Conservation (phyloP, 2,113 vertebrate genomes). For the Poeciliopsis retropinna region DNA sequence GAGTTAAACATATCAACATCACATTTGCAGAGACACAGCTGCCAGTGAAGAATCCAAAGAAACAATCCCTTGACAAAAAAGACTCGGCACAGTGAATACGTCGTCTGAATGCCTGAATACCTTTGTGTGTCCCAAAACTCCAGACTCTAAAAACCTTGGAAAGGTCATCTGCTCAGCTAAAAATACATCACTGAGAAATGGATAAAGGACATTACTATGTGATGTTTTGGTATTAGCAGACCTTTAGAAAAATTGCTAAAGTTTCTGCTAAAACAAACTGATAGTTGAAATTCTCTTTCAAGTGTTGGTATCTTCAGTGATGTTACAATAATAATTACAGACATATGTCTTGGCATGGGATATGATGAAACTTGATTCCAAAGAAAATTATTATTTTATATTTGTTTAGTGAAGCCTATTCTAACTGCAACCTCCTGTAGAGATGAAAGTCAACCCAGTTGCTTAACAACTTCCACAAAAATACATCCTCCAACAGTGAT, state of each 20-base stretch:
- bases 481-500: no score
- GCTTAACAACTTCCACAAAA: no score
- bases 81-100: constrained; percentile 5
- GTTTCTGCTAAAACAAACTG: background rate
- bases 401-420: no score
- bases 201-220: constrained; percentile 26
- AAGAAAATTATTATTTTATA: no score
- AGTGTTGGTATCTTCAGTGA: constrained; percentile 12
- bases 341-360: no score
- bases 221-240: constrained; percentile 10
- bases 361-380: no score
- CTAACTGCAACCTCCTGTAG: no score
- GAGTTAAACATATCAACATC: constrained; percentile 25
- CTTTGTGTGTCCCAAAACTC: constrained; percentile 37
- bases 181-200: constrained; percentile 36
- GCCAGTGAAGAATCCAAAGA: constrained; percentile 7
- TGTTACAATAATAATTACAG: background rate
- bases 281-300: constrained; percentile 18
- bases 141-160: constrained; percentile 21
- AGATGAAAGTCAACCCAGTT: no score
- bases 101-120: constrained; percentile 38
- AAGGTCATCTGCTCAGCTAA: constrained; percentile 47
- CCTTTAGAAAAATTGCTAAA: background rate
- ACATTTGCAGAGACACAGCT: constrained; percentile 33
- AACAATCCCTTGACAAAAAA: constrained; percentile 16